These are phyloP conservation scores for Apamea sordens DNA, from an alignment of 2,888 invertebrate species.

Conservation along the genomic window DNA sequence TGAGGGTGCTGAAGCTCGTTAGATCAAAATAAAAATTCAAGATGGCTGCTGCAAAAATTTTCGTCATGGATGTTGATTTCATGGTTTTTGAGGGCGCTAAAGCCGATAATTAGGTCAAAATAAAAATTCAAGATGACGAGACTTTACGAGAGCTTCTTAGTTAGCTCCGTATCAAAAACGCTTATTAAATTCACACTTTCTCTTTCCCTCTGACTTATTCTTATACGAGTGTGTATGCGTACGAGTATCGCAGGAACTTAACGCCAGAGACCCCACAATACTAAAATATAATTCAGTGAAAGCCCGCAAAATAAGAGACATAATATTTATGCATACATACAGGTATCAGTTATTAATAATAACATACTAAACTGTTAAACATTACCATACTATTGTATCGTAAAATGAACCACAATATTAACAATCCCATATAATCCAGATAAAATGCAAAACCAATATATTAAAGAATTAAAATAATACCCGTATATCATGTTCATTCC, in stretches of 20 bases:
- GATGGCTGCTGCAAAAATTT: no score
- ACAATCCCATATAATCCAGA: conserved; percentile 18
- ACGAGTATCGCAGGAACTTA: no score
- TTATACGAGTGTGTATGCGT: neutral
- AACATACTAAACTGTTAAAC: neutral
- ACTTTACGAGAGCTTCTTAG: neutral
- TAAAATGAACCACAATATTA: conserved; percentile 30
- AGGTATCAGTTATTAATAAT: conserved; percentile 1
- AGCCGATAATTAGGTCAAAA: neutral
- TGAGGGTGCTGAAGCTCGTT: no score
- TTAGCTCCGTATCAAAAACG: neutral
- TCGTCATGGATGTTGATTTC: neutral
- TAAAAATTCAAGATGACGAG: neutral
- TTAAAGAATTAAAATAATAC: conserved; percentile 46
- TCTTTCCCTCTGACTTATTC: neutral
- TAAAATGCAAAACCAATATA: conserved; percentile 28
- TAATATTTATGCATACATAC: neutral
- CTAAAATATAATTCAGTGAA: neutral
- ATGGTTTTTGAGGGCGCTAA: neutral
- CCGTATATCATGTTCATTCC: conserved; percentile 44
- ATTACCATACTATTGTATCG: neutral
- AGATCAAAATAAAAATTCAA: no score
- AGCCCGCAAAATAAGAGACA: neutral
- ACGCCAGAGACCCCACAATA: neutral
- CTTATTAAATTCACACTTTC: neutral